phyloP scores from a whole-genome alignment of 2,113 vertebrate species.

The Grammomys surdaster region DNA sequence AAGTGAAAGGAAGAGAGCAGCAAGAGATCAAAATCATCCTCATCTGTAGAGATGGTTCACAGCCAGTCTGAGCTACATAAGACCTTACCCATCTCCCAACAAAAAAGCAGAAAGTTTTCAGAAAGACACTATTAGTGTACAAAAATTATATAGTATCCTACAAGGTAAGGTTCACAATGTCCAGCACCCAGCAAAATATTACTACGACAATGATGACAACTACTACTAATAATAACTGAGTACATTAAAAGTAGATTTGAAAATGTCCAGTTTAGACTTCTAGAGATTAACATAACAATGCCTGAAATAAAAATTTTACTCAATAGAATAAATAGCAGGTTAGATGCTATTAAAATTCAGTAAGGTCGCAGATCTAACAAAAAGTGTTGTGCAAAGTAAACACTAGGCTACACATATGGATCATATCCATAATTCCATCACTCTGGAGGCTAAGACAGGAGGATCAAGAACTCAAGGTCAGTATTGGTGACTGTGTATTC shows the following conservation, averaged over 20 bases:
- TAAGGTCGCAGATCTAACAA: not conserved
- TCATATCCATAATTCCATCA: not conserved
- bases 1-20: not conserved
- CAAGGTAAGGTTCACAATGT: constrained; percentile 18
- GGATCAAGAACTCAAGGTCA: too few species aligned
- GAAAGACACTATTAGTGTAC: not conserved
- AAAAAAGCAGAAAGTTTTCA: not conserved
- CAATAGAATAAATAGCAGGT: not conserved
- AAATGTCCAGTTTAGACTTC: not conserved
- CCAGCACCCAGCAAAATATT: not conserved
- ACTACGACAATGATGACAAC: not conserved
- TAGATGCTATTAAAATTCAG: not conserved
- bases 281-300: constrained; percentile 23
- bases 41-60: not conserved
- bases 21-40: not conserved
- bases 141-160: not conserved
- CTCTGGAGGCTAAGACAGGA: not conserved
- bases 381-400: constrained; percentile 5
- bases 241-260: constrained; percentile 37
- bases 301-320: not conserved
- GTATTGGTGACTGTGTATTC: too few species aligned
- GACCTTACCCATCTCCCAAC: not conserved
- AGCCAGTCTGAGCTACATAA: not conserved
- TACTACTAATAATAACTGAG: not conserved
- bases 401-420: not conserved